These are phyloP conservation scores for Bryconaethiops microstoma DNA, from an alignment of 2,797 vertebrate genomes.

Conservation along the genomic window DNA sequence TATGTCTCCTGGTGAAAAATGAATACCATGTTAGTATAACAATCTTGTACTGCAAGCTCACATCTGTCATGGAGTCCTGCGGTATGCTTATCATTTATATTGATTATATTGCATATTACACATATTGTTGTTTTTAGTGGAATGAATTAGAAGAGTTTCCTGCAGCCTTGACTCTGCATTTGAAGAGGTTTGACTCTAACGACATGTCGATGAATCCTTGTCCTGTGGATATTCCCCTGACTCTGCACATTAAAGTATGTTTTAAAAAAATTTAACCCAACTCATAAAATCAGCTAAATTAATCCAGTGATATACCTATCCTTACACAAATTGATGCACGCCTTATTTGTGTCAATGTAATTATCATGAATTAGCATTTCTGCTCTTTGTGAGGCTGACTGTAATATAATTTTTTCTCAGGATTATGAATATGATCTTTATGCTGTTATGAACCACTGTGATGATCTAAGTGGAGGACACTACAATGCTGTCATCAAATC, in stretches of 20 bases:
- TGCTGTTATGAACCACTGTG: conserved; percentile 69
- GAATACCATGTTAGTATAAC: background rate
- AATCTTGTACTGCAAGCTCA: background rate
- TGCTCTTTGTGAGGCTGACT: background rate
- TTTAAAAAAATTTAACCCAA: too few species aligned
- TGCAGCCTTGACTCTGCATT: conserved; percentile 69
- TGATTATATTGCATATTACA: background rate
- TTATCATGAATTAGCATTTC: background rate
- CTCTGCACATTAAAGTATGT: conserved; percentile 50
- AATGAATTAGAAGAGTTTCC: conserved; percentile 63
- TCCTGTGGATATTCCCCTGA: conserved; percentile 54
- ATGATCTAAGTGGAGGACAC: conserved; percentile 66
- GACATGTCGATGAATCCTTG: conserved; percentile 59
- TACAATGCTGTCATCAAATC: conserved; percentile 66
- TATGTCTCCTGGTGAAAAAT: conserved; percentile 2
- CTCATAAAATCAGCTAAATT: background rate
- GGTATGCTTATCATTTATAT: background rate
- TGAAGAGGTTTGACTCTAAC: conserved; percentile 75
- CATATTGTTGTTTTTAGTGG: conserved; percentile 50
- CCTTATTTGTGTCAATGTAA: background rate
- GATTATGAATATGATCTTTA: conserved; percentile 69
- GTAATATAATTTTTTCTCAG: conserved; percentile 52
- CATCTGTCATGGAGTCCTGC: background rate
- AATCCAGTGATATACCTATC: background rate
- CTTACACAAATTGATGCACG: background rate